Base-by-base conservation (phyloP, 1,140 invertebrate genomes). In the Nautilus pompilius region DNA sequence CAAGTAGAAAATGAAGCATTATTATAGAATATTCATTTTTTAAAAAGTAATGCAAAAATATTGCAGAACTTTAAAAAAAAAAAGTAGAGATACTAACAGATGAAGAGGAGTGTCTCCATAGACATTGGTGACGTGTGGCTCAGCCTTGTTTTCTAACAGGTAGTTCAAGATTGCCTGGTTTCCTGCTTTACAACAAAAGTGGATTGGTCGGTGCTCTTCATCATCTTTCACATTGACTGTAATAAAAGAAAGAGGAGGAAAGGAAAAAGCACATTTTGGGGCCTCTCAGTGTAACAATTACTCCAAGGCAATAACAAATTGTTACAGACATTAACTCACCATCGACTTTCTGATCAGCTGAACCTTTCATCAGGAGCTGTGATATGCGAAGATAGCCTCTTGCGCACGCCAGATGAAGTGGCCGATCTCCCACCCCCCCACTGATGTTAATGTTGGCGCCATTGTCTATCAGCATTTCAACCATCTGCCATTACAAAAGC, bases 81-180 rank as follows among this genome's bases (percentile, higher is more conserved):
- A n/a, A n/a, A n/a, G n/a, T n/a, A n/a, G n/a, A n/a, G n/a, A 10
- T 17, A 73, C 74, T 69, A 74, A 83, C 78, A 81, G 61, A 70
- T 84, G 84, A 24, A 84, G 70, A 24, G 83, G 78, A 5, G 84
- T 85, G 66, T 85, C 84, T 6, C 82, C 82, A 62, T 85, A 85
- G 24, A 85, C 80, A 67, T 84, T 85, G 26, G 71, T 71, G 17
- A 69, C 67, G 54, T 79, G 77, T 24, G 73, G 73, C 55, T 76
- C 74, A 29, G 72, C 76, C 8, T 72, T 63, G 26, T 78, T 73
- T 60, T 82, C 75, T 22, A 85, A 70, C 10, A 85, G 69, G 54
- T 80, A 77, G 34, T 80, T 78, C 13, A 85, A 65, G 36, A 84
- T 77, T 20, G 76, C 69, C 28, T 79, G 70, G 65, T 84, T 81